Evolutionary conservation across 2,888 invertebrate species (phyloP), one percentile per base, ranked within the genome.

Genomic region (Podotricha telesiphe): DNA sequence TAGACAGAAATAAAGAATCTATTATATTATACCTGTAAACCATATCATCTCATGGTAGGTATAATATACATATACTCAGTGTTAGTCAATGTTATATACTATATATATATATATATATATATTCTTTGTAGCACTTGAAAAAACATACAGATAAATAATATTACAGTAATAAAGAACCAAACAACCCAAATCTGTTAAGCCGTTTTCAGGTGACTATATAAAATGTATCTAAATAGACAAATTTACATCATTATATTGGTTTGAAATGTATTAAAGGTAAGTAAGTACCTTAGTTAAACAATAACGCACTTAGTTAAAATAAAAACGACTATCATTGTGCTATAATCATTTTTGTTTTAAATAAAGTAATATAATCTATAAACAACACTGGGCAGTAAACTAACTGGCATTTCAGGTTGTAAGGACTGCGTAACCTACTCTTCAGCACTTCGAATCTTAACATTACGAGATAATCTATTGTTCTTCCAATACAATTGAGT

Each of bases 401-500:
- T 58, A 19, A 17, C 8, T 58, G 58, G 4, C 10, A 56, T 58
- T 19, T 59, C n/a, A 51, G 34, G 50, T 34, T 22, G 56, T 68
- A 67, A 72, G 59, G 63, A 51, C 51, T 65, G 42, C 55, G 50
- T 62, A 68, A 70, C 68, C 70, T 66, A 68, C 70, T 73, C 69
- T 61, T 63, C 64, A 61, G 68, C 67, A 68, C 72, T 78, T 53
- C 75, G 75, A 79, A 75, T 73, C 77, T 76, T 75, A 78, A 74
- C 71, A 74, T 79, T 74, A 74, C 76, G 76, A 77, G 76, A 78
- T 77, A 79, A 78, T 79, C 76, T 78, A 82, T 83, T 84, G 82
- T 83, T 83, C 78, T 79, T 79, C 75, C 73, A 75, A 80, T 78
- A 79, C 79, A 80, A 79, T 83, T 82, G 79, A 77, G 78, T 81